phyloP scores from a whole-genome alignment of 2,113 vertebrate genomes.

The Motacilla alba region DNA sequence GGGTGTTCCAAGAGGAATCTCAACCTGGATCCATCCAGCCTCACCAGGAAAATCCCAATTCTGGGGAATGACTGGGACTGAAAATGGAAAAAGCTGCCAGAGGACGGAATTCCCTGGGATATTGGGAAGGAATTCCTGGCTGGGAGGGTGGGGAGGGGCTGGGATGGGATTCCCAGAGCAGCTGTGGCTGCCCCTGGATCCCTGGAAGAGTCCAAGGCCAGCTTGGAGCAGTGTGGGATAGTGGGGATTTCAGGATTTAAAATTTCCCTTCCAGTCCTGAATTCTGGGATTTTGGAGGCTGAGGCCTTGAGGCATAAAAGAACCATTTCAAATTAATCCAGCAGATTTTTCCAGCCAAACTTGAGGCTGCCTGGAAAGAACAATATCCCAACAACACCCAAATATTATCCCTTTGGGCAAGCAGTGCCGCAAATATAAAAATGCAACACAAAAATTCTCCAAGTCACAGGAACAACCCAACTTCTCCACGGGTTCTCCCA shows the following conservation, averaged over 20 bases:
- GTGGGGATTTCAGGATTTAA: background rate
- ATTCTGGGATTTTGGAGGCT: background rate
- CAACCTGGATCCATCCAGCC: background rate
- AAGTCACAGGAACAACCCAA: background rate
- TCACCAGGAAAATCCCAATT: background rate
- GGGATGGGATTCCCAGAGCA: background rate
- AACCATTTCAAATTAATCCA: background rate
- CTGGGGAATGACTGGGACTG: background rate
- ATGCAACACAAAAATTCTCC: background rate
- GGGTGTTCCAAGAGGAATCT: background rate
- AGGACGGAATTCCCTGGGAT: background rate
- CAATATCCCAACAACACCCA: background rate
- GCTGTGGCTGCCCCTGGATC: background rate
- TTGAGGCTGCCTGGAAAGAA: too few species aligned
- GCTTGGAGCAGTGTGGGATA: accelerated
- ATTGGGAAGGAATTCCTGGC: background rate
- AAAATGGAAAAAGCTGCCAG: background rate
- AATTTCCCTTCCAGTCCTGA: background rate
- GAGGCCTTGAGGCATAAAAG: background rate
- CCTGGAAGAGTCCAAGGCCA: background rate
- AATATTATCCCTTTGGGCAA: too few species aligned
- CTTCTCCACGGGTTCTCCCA: background rate
- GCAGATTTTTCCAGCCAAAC: background rate
- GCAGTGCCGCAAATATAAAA: background rate
- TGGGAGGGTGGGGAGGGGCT: background rate